Conservation (phyloP, 2,113 vertebrate genomes). For the Strigops habroptila region DNA sequence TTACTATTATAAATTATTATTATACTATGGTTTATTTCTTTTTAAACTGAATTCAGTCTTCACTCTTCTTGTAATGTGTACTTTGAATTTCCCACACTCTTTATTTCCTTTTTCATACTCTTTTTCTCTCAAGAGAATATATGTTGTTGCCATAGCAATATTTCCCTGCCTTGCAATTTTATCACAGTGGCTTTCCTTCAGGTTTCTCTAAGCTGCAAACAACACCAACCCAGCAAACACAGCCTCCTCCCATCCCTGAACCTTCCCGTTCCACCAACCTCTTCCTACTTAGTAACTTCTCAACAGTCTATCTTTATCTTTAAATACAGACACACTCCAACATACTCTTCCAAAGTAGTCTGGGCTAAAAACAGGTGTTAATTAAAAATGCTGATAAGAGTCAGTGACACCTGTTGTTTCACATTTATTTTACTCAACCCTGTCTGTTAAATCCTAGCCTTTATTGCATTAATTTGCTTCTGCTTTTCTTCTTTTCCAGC, state of each 20-base stretch:
- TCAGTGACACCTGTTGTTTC: constrained; percentile 68
- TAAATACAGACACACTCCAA: constrained; percentile 54
- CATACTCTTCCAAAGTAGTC: constrained; percentile 56
- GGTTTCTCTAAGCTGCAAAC: neutral
- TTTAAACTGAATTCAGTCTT: neutral
- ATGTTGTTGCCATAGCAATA: constrained; percentile 43
- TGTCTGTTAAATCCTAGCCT: constrained; percentile 53
- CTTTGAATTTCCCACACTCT: neutral
- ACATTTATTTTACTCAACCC: constrained; percentile 60
- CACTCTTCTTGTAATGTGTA: neutral
- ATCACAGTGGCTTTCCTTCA: neutral
- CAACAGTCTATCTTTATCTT: constrained; percentile 58
- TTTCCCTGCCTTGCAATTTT: constrained; percentile 17
- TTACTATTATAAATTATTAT: neutral
- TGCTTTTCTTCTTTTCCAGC: constrained; percentile 65
- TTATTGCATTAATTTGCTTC: constrained; percentile 61
- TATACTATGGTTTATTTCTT: neutral
- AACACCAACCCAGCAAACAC: neutral
- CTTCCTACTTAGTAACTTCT: constrained; percentile 44
- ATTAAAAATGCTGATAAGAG: constrained; percentile 71
- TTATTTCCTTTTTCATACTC: neutral
- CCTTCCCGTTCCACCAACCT: constrained; percentile 1
- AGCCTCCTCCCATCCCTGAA: neutral
- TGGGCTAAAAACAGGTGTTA: constrained; percentile 67
- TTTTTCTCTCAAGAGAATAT: constrained; percentile 21